These are phyloP conservation scores for Cyaniris semiargus DNA, from an alignment of 2,888 invertebrate genomes.

Conservation along the genomic window DNA sequence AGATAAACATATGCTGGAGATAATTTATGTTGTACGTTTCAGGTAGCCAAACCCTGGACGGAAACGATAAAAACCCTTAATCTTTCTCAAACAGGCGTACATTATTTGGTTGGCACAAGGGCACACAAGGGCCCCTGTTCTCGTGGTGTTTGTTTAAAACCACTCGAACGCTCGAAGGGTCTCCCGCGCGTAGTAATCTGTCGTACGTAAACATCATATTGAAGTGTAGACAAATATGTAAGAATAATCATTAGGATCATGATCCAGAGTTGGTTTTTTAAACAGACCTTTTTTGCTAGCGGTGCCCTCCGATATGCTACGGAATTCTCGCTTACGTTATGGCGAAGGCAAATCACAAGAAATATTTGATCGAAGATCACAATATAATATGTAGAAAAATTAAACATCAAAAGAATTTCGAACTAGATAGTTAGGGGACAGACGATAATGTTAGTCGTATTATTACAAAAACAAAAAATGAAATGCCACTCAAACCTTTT, in stretches of 20 bases:
- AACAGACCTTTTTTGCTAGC: slow-evolving; percentile 5
- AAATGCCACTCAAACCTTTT: slow-evolving; percentile 12
- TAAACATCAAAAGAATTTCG: neutral
- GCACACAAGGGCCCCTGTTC: slow-evolving; percentile 63
- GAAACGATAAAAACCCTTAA: slow-evolving; percentile 71
- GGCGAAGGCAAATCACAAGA: neutral
- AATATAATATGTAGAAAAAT: neutral
- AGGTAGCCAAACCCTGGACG: slow-evolving; percentile 48
- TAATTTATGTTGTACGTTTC: slow-evolving; percentile 4
- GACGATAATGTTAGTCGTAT: neutral
- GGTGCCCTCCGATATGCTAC: neutral
- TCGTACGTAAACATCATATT: slow-evolving; percentile 9
- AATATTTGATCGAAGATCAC: too few relatives aligned
- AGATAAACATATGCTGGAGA: slow-evolving; percentile 5
- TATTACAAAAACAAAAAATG: slow-evolving; percentile 14
- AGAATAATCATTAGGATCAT: slow-evolving; percentile 23
- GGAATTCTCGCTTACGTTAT: neutral
- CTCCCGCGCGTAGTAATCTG: slow-evolving; percentile 28
- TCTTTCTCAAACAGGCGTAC: slow-evolving; percentile 58
- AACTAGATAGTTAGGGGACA: neutral
- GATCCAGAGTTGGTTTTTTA: slow-evolving; percentile 2
- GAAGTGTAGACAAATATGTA: slow-evolving; percentile 23
- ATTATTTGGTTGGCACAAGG: slow-evolving; percentile 54
- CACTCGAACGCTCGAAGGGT: slow-evolving; percentile 63
- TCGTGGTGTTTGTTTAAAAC: slow-evolving; percentile 70